Percentiles rank a stretch among this genome's conserved stretches.
Conservation (phyloP, 2,888 invertebrate genomes). For the Neoaliturus tenellus region DNA sequence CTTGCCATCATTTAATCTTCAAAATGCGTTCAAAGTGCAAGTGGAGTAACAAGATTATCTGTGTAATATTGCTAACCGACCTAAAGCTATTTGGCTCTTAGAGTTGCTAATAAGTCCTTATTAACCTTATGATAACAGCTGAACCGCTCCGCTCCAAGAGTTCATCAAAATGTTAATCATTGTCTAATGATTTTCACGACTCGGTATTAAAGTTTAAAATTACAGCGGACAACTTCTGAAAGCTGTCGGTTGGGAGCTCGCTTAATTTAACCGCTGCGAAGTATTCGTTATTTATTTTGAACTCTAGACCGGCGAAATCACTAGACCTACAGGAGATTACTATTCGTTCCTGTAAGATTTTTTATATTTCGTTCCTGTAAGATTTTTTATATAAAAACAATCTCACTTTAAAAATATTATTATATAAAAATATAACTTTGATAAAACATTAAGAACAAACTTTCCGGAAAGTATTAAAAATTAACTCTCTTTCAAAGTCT, state of each 20-base stretch:
- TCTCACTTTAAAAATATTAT: no score
- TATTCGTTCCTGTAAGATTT: no score
- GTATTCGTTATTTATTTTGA: slow-evolving; percentile 24
- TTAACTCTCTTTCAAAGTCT: no score
- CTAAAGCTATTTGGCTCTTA: not conserved
- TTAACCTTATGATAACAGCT: slow-evolving; percentile 23
- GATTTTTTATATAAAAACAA: no score
- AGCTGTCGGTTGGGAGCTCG: not conserved
- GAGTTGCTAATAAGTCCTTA: slow-evolving; percentile 24
- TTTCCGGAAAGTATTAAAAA: no score
- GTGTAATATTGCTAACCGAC: not conserved
- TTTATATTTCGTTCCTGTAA: no score
- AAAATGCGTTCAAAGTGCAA: slow-evolving; percentile 10
- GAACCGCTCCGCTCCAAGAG: not conserved
- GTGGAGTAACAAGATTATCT: not conserved
- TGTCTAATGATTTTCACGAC: slow-evolving; percentile 31
- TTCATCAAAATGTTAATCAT: slow-evolving; percentile 52
- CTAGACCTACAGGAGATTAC: no score
- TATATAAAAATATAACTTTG: no score
- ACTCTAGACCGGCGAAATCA: no score
- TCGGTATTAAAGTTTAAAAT: slow-evolving; percentile 43
- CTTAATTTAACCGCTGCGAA: slow-evolving; percentile 29
- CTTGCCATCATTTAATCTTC: no score
- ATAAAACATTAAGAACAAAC: no score
- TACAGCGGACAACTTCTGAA: slow-evolving; percentile 26